Base-by-base conservation (phyloP, 1,140 invertebrate genomes). In the Hirudo medicinalis region DNA sequence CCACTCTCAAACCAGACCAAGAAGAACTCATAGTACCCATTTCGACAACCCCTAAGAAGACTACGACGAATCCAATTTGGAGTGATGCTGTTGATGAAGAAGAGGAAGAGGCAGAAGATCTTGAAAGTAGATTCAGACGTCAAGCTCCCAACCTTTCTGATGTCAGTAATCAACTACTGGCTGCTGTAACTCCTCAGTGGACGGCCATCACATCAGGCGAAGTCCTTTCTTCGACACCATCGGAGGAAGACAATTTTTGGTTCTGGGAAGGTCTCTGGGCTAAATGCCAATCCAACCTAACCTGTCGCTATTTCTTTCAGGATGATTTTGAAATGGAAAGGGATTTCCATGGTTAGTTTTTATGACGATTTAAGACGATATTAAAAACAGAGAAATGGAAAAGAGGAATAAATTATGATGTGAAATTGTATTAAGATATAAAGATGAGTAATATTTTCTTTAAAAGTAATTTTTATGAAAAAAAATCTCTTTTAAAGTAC, bases 261-360 rank as follows among this genome's bases (percentile, higher is more conserved):
- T 63, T 63, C 32, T 70, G 22, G 32, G 69, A 70, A 53, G 69
- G 69, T 49, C 43, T 70, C 17, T 70, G 69, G 69, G 69, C 53
- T 49, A 70, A 25, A 32, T 70, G 69, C n/a, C 20, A 49, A 11
- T 36, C n/a, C n/a, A 70, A 54, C n/a, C 54, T 49, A 25, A 53
- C 22, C 36, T 70, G 69, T 43, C 43, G 19, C n/a, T 70, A 25
- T 32, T 70, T 70, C 29, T 36, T 49, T 19, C 69, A 70, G 49
- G 49, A 70, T 49, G 43, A 70, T 49, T 70, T 70, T 49, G 32
- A 49, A 15, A 36, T 70, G 40, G 69, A 70, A 54, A 70, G 54
- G 22, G 49, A 43, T 22, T 70, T 53, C n/a, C 69, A 36, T n/a
- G 49, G 69, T 70, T 25, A 68, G 57, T 20, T 49, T 49, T 49